Conservation (phyloP, 2,797 vertebrate genomes). For the Xenops minutus region DNA sequence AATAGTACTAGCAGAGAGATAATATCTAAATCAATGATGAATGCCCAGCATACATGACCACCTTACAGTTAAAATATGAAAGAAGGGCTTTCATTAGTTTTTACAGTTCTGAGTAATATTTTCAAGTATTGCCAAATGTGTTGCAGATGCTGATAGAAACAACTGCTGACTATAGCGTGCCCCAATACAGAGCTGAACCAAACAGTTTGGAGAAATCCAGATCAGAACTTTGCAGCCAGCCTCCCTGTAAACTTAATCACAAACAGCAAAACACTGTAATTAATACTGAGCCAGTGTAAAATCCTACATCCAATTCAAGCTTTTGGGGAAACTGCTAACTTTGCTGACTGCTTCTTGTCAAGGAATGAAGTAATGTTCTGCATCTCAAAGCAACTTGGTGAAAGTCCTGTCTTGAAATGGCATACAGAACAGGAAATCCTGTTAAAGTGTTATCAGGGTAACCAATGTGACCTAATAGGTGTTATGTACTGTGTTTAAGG, state of each 20-base stretch:
- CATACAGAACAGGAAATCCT: background rate
- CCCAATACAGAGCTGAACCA: background rate
- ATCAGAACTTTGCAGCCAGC: background rate
- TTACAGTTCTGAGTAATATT: constrained; percentile 43
- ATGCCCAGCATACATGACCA: background rate
- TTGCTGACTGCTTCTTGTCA: background rate
- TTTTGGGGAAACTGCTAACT: background rate
- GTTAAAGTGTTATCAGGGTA: background rate
- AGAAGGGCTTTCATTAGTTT: constrained; percentile 30
- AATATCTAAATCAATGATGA: constrained; percentile 6
- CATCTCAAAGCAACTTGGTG: background rate
- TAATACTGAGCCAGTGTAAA: background rate
- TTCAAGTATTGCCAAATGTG: constrained; percentile 50
- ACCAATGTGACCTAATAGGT: background rate
- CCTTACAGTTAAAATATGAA: constrained; percentile 33
- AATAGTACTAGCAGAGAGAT: background rate
- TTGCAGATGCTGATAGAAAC: constrained; percentile 55
- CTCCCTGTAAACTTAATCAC: constrained; percentile 5
- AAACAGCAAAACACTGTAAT: constrained; percentile 23
- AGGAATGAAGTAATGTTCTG: background rate
- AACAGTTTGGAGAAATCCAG: constrained; percentile 8
- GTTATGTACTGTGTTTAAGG: background rate
- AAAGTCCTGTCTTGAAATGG: background rate
- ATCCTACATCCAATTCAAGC: background rate
- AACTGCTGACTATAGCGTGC: background rate